Evolutionary conservation across 2,113 vertebrate species (phyloP), one percentile per base, ranked within the genome.

Genomic region (Phaethornis superciliosus): DNA sequence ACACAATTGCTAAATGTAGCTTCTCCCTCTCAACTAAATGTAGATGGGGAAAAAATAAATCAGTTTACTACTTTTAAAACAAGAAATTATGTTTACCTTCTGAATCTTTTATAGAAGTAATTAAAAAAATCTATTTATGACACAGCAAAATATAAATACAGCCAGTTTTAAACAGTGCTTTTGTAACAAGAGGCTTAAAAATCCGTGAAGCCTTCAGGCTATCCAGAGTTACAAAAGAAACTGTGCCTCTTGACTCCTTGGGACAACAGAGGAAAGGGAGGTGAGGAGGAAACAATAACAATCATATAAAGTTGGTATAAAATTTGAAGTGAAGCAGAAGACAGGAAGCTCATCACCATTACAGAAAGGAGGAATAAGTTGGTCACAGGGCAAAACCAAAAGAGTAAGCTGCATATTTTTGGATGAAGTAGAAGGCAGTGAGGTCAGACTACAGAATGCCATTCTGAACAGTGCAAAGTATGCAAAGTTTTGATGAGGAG

Each of bases 361-460:
- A 44, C 3, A 86, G 72, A 35, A 81, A 68, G 35, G 35, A 81
- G 64, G 7, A 82, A 0, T 32, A 71, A 83, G 37, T 17, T 2
- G 0, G 83, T 40, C 56, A 79, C 49, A 64, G 74, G 52, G 49
- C 68, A 85, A 83, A 91, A 27, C 5, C n/a, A n/a, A 51, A 58
- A 44, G 72, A 78, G 65, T 65, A 3, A 12, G 6, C 15, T 9
- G 55, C 4, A 1, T 63, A 33, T 55, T 88, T 88, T 10, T 51
- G 79, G 82, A 55, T 37, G 47, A 58, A 28, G 64, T 14, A 30
- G 24, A 85, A 91, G 42, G 75, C 40, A 67, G 55, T 0, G 5
- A 81, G 85, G 85, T 64, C 72, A 63, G 92, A 28, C 47, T 62
- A 42, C 63, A 76, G 80, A 85, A 59, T 37, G 85, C 42, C 60